Evolutionary conservation across 2,113 vertebrate genomes (phyloP).

Genomic region (Delphinapterus leucas): DNA sequence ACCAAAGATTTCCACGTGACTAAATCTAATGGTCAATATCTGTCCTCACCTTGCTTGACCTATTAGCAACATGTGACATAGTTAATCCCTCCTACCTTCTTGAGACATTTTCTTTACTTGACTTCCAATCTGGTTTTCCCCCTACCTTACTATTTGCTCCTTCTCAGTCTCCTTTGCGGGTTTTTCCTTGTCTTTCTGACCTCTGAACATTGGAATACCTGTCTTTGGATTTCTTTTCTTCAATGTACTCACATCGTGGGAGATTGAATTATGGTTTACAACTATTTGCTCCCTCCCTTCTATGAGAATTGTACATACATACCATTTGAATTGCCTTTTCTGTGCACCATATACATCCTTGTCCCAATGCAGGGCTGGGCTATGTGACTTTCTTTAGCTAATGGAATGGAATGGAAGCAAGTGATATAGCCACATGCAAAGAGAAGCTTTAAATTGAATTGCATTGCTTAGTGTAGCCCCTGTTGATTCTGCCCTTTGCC

Average conservation of each 20-base stretch:
- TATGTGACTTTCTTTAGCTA: background rate
- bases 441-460: background rate
- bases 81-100: background rate
- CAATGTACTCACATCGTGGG: background rate
- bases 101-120: background rate
- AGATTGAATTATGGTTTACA: background rate
- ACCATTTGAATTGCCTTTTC: slow-evolving; percentile 3
- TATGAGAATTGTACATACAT: background rate
- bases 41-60: background rate
- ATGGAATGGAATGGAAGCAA: background rate
- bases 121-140: background rate
- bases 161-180: background rate
- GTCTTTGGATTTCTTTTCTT: slow-evolving; percentile 43
- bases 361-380: background rate
- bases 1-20: background rate
- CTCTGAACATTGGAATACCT: slow-evolving; percentile 5
- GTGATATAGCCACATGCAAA: background rate
- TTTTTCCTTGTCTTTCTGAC: slow-evolving; percentile 7
- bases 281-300: background rate
- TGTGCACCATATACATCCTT: background rate
- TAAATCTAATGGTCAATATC: background rate
- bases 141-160: background rate
- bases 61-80: background rate
- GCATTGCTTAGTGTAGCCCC: background rate
- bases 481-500: background rate